Base-by-base conservation (phyloP, 2,113 vertebrate genomes). In the Aptenodytes patagonicus region DNA sequence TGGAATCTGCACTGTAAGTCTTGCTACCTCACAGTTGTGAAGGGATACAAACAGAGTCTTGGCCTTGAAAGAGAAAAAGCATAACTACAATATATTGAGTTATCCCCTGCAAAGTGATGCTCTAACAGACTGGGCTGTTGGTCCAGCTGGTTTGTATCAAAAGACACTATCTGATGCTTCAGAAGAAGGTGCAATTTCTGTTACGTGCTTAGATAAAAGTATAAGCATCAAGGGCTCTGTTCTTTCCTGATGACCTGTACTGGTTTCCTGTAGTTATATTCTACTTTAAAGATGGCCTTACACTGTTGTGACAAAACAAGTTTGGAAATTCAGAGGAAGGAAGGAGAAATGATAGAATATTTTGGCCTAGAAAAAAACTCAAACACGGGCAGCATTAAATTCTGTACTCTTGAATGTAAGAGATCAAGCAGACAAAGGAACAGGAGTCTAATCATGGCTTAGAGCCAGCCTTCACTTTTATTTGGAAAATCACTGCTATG, bases 1-100 rank as follows among this genome's bases (percentile, higher is more conserved):
- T 57, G 95, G 98, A 78, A 66, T 90, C 29, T 98, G 98, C 46
- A 92, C 98, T 83, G 99, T 99, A 96, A 94, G 98, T 89, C 68
- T 54, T 87, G 32, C 46, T 52, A 0, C 32, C 12, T 84, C 44
- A 20, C 22, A 47, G 31, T 22, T 73, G n/a, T 28, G 32, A 60
- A 87, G 64, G 49, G 22, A 13, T 73, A 42, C 32, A 87, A 62
- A 72, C 18, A 60, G 60, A 60, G 12, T 46, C 47, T 83, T 76
- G 31, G 28, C 32, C 71, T 58, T 76, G 29, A 84, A 88, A 65
- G 29, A 57, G 55, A 20, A 34, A 32, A 73, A 29, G 32, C 7
- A 0, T 60, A 90, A 38, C 54, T 92, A 5, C 20, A 17, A 4
- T 31, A 17, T 32, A 25, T 62, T n/a, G 60, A 82, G 16, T 64